These are phyloP conservation scores for Conchocele bisecta DNA, from an alignment of 2,888 invertebrate species.

Conservation along the genomic window DNA sequence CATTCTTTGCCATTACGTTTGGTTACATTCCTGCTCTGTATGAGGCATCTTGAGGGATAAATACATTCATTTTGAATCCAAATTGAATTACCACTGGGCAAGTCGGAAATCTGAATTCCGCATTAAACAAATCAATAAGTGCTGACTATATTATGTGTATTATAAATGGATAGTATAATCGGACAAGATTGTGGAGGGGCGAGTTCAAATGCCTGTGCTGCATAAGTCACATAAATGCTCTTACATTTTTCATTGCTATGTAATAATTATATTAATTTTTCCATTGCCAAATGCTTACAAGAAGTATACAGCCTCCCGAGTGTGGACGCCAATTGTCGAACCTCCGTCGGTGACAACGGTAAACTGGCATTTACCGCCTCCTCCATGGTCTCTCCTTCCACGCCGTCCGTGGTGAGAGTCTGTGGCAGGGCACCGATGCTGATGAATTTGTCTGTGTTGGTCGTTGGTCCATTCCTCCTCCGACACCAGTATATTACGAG, in stretches of 20 bases:
- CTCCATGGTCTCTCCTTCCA: constrained; percentile 32
- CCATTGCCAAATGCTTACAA: constrained; percentile 47
- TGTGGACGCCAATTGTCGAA: constrained; percentile 53
- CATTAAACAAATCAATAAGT: no score
- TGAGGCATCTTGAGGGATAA: no score
- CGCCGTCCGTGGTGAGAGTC: constrained; percentile 4
- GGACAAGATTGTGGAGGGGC: background rate
- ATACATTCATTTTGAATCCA: no score
- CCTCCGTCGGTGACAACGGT: constrained; percentile 54
- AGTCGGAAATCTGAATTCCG: no score
- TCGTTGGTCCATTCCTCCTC: background rate
- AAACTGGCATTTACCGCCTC: constrained; percentile 42
- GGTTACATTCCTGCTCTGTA: no score
- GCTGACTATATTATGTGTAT: background rate
- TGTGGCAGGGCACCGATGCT: constrained; percentile 39
- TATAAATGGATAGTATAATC: background rate
- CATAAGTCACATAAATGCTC: no score
- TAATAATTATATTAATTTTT: no score
- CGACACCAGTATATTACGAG: constrained; percentile 48
- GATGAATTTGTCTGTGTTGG: background rate
- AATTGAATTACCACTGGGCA: no score
- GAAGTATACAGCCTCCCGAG: constrained; percentile 59
- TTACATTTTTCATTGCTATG: no score
- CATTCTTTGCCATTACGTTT: no score
- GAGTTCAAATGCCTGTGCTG: no score